Conservation (phyloP, 2,113 vertebrate species). For the Philantomba maxwellii region DNA sequence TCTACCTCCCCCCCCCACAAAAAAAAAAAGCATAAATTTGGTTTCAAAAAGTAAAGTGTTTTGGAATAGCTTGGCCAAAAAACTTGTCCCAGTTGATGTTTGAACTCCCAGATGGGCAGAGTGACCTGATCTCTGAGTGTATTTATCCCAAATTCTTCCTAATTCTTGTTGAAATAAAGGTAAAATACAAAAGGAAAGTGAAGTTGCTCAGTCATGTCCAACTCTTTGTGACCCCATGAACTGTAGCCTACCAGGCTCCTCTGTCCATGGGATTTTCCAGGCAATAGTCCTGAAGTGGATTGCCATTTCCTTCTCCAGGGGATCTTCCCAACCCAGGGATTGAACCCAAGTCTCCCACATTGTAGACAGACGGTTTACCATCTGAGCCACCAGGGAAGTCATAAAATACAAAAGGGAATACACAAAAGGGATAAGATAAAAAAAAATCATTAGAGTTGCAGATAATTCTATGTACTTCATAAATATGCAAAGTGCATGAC, state of each 20-base stretch:
- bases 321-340: no score
- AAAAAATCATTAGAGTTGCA: background rate
- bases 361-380: no score
- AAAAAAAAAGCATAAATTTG: background rate
- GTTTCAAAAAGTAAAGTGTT: background rate
- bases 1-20: background rate
- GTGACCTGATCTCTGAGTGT: background rate
- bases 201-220: no score
- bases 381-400: no score
- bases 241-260: no score
- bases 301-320: no score
- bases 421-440: background rate
- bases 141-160: background rate
- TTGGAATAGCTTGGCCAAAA: background rate
- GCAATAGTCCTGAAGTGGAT: no score
- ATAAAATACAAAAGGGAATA: background rate
- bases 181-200: background rate
- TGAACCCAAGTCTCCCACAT: accelerated
- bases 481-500: background rate
- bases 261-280: no score
- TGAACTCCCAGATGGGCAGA: background rate
- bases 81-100: background rate
- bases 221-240: no score
- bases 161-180: background rate
- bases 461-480: background rate